Conservation (phyloP, 2,113 vertebrate genomes). For the Microcebus murinus region DNA sequence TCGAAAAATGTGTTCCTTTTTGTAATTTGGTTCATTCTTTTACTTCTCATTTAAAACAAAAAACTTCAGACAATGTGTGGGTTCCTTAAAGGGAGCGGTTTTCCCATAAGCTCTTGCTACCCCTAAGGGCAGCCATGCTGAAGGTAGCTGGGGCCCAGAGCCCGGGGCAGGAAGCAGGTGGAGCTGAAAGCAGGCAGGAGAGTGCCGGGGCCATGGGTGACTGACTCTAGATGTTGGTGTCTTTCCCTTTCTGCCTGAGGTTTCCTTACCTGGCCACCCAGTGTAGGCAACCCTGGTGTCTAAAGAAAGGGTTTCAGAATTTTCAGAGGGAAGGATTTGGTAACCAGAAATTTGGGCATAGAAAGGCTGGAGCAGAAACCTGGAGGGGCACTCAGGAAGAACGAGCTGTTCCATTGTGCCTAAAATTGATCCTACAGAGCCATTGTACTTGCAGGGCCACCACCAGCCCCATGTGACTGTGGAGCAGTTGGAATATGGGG, state of each 20-base stretch:
- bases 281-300: no score
- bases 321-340: not conserved
- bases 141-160: not conserved
- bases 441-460: not conserved
- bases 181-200: not conserved
- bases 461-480: not conserved
- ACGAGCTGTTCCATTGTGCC: not conserved
- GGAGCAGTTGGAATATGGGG: not conserved
- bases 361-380: not conserved
- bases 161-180: not conserved
- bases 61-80: not conserved
- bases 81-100: not conserved
- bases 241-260: not conserved
- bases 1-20: not conserved
- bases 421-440: not conserved
- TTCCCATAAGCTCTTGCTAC: not conserved
- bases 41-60: not conserved
- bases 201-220: not conserved
- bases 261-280: not conserved
- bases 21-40: constrained; percentile 5
- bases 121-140: not conserved
- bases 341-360: not conserved
- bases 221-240: not conserved
- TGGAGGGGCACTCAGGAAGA: not conserved
- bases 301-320: not conserved